Conservation (phyloP, 2,888 invertebrate genomes). For the Heliconius cydno region DNA sequence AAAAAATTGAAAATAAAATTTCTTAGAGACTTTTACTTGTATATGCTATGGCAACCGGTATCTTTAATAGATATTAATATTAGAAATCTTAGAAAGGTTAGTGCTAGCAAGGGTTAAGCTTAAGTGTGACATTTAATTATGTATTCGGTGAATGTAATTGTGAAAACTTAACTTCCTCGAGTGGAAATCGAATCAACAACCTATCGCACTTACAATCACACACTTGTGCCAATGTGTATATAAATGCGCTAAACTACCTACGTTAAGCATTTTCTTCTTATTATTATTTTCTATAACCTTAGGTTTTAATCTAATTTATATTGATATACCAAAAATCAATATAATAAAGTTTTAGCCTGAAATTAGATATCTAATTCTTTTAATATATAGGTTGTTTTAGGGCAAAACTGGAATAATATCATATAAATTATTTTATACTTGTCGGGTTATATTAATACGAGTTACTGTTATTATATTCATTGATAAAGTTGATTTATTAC, state of each 20-base stretch:
- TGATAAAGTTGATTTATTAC: constrained; percentile 9
- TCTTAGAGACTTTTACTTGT: not conserved
- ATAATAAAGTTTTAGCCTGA: too few species aligned
- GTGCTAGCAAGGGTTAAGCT: constrained; percentile 12
- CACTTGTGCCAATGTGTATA: too few species aligned
- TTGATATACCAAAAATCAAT: too few species aligned
- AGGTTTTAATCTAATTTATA: too few species aligned
- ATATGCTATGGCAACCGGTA: not conserved
- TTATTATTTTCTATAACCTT: too few species aligned
- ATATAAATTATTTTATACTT: not conserved
- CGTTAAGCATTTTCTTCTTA: too few species aligned
- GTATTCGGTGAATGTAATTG: constrained; percentile 13
- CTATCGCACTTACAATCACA: too few species aligned
- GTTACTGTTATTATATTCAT: not conserved
- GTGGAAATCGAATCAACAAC: too few species aligned
- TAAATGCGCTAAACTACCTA: too few species aligned
- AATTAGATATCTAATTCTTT: too few species aligned
- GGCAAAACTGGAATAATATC: not conserved
- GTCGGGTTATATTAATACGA: not conserved
- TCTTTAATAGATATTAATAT: constrained; percentile 3
- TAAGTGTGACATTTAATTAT: constrained; percentile 10
- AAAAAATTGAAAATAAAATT: not conserved
- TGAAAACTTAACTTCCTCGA: not conserved
- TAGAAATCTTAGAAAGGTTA: constrained; percentile 24
- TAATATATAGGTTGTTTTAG: not conserved